Conservation (phyloP, 2,797 vertebrate species). For the Scyliorhinus canicula region DNA sequence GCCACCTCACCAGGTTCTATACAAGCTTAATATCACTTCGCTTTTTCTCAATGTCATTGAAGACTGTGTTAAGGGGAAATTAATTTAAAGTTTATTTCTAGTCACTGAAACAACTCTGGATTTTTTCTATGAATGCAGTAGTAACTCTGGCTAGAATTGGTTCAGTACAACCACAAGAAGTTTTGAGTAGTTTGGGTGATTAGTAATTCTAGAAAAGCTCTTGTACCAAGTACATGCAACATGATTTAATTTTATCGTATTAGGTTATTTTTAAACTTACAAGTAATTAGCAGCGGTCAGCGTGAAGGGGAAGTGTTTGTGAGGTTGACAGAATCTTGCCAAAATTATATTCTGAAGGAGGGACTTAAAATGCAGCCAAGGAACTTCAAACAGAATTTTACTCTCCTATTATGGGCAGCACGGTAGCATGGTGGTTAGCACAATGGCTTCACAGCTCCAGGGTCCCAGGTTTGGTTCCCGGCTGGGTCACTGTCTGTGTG, state of each 20-base stretch:
- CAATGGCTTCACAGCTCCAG: no score
- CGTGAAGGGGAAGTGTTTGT: not conserved
- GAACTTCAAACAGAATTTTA: not conserved
- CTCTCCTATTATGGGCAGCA: not conserved
- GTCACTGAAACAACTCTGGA: no score
- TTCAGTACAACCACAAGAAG: not conserved
- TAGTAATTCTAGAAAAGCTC: not conserved
- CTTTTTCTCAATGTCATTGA: not conserved
- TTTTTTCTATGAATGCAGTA: no score
- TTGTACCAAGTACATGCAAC: not conserved
- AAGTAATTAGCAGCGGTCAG: not conserved
- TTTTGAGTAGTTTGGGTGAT: not conserved
- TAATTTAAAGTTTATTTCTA: not conserved
- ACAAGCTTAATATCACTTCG: not conserved
- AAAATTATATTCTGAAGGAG: not conserved
- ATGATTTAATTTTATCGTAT: not conserved
- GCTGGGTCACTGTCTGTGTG: no score
- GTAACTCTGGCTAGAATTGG: no score
- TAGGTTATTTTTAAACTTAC: not conserved
- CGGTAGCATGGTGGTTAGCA: no score
- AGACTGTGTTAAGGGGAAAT: not conserved
- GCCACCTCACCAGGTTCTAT: no score
- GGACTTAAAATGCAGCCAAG: not conserved
- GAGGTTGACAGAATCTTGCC: not conserved
- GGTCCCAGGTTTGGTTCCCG: no score